phyloP scores from a whole-genome alignment of 2,797 vertebrate genomes.

The Coilia nasus region DNA sequence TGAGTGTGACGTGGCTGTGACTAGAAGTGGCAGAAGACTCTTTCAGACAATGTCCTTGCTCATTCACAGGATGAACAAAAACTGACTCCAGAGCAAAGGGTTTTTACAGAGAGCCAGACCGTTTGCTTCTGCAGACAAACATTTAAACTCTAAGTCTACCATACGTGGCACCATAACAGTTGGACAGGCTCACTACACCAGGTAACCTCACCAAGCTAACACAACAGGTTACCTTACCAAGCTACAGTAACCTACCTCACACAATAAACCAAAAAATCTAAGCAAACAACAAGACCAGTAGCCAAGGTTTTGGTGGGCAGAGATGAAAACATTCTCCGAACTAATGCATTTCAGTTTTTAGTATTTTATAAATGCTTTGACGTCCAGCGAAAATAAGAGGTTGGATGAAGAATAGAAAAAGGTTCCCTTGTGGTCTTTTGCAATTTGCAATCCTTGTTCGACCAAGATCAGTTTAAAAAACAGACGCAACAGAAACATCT shows the following conservation, averaged over 20 bases:
- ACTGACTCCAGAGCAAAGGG: not conserved
- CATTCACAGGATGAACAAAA: not conserved
- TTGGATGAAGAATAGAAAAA: not conserved
- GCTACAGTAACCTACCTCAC: not conserved
- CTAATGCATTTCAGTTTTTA: not conserved
- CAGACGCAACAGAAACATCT: not conserved
- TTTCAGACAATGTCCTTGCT: not conserved
- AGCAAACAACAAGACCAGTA: not conserved
- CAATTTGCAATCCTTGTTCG: too few species aligned
- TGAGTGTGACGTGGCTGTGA: not conserved
- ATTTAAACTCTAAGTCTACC: not conserved
- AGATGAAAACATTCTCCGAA: not conserved
- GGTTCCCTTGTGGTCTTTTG: not conserved
- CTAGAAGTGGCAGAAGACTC: not conserved
- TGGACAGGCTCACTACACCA: not conserved
- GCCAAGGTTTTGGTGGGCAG: not conserved
- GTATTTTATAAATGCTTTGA: not conserved
- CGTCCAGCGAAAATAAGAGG: not conserved
- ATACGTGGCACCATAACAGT: not conserved
- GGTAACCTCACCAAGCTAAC: not conserved
- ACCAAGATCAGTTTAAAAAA: not conserved
- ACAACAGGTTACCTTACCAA: not conserved
- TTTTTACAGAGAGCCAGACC: not conserved
- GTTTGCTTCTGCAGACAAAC: not conserved
- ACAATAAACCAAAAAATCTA: not conserved